Conservation (phyloP, 2,888 invertebrate species). For the Rambutsinella grinnellia region DNA sequence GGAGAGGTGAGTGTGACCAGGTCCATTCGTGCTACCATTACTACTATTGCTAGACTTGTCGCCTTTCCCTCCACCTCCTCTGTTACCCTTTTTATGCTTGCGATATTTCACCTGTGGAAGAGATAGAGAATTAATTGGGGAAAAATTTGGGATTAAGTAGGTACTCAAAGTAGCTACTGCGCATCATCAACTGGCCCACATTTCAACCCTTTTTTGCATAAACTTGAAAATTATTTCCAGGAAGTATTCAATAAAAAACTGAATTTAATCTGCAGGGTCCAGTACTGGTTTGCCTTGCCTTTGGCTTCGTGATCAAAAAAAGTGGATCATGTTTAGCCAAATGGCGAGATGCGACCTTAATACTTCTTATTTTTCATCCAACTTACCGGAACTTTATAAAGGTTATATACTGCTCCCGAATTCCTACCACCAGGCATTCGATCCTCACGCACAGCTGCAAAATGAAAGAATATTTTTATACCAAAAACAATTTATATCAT, state of each 20-base stretch:
- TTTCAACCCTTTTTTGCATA: slow-evolving; percentile 34
- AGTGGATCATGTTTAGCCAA: no score
- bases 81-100: slow-evolving; percentile 86
- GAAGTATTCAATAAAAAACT: slow-evolving; percentile 30
- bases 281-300: slow-evolving; percentile 43
- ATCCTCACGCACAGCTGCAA: slow-evolving; percentile 95
- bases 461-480: slow-evolving; percentile 55
- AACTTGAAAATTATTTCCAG: slow-evolving; percentile 41
- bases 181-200: slow-evolving; percentile 51
- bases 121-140: neutral
- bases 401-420: slow-evolving; percentile 98
- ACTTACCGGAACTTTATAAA: slow-evolving; percentile 83
- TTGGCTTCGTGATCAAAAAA: neutral
- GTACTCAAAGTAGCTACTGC: no score
- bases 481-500: no score
- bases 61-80: slow-evolving; percentile 70
- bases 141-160: neutral
- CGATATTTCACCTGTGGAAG: slow-evolving; percentile 87
- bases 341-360: no score
- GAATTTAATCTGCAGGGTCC: slow-evolving; percentile 21
- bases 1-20: slow-evolving; percentile 62
- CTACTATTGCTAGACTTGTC: slow-evolving; percentile 70
- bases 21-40: slow-evolving; percentile 68
- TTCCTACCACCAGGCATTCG: slow-evolving; percentile 99
- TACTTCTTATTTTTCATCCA: neutral